Conservation (phyloP, 2,888 invertebrate genomes). For the Cynaeus angustus region DNA sequence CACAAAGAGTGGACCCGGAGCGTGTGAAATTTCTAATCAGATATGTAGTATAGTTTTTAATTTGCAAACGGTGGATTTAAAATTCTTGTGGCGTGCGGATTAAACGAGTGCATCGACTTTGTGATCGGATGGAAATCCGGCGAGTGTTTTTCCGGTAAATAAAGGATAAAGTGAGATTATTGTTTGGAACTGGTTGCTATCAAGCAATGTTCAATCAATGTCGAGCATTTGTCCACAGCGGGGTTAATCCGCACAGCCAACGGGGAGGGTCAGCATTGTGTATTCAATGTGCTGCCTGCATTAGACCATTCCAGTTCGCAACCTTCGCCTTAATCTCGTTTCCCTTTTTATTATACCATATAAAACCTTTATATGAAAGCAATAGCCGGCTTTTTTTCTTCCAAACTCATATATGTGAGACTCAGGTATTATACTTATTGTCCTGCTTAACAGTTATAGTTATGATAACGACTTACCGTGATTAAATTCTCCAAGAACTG, state of each 20-base stretch:
- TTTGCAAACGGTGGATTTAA: constrained; percentile 17
- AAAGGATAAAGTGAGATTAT: constrained; percentile 58
- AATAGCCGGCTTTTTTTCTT: constrained; percentile 58
- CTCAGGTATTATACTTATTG: constrained; percentile 53
- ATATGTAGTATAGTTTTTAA: background rate
- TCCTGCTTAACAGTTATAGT: constrained; percentile 59
- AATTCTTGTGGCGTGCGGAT: background rate
- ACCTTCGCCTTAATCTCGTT: constrained; percentile 70
- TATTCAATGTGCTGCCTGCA: constrained; percentile 68
- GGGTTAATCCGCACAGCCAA: constrained; percentile 48
- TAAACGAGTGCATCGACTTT: constrained; percentile 6
- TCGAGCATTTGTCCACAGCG: constrained; percentile 54
- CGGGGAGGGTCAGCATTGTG: constrained; percentile 67
- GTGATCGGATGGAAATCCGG: constrained; percentile 50
- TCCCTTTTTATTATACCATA: constrained; percentile 69
- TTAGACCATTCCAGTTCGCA: constrained; percentile 69
- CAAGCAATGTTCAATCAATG: constrained; percentile 59
- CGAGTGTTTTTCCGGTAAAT: constrained; percentile 56
- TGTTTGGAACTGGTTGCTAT: constrained; percentile 56
- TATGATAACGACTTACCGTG: constrained; percentile 69
- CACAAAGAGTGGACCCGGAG: too few relatives aligned
- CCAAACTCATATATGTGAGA: constrained; percentile 57
- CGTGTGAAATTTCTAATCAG: too few relatives aligned
- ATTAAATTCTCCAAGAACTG: constrained; percentile 71
- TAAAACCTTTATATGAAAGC: constrained; percentile 69